These are phyloP conservation scores for Litoditis marina DNA, from an alignment of 2,888 invertebrate species.

Conservation along the genomic window DNA sequence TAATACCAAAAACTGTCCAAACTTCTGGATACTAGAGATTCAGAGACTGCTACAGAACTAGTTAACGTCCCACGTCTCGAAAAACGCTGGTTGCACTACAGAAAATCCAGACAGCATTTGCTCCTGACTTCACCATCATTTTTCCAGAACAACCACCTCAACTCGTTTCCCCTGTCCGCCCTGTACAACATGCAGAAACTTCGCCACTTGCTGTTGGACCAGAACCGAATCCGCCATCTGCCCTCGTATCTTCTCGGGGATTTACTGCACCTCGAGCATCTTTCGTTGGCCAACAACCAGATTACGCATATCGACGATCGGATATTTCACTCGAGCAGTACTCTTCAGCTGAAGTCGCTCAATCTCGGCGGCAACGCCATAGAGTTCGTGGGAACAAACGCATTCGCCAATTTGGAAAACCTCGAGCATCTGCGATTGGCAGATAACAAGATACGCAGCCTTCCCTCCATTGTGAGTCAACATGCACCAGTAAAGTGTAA, in stretches of 20 bases:
- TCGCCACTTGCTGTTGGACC: constrained; percentile 83
- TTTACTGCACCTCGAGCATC: constrained; percentile 67
- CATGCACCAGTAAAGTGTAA: no score
- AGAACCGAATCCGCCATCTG: constrained; percentile 81
- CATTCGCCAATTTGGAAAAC: constrained; percentile 34
- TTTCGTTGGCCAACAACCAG: constrained; percentile 59
- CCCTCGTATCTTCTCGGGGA: constrained; percentile 67
- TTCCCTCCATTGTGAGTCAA: constrained; percentile 34
- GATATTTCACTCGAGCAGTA: constrained; percentile 44
- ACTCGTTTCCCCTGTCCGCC: constrained; percentile 76
- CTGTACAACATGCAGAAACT: constrained; percentile 76
- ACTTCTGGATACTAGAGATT: no score
- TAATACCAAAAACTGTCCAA: no score
- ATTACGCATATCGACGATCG: constrained; percentile 48
- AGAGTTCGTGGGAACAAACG: constrained; percentile 27
- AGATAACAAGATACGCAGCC: constrained; percentile 30
- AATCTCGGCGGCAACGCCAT: constrained; percentile 54
- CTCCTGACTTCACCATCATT: no score
- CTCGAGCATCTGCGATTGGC: constrained; percentile 33
- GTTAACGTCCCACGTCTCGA: no score
- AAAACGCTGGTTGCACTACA: no score
- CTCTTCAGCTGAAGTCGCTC: constrained; percentile 41
- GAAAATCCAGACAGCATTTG: no score
- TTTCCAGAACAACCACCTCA: constrained; percentile 72
- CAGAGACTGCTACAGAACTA: no score